Evolutionary conservation across 2,888 invertebrate species (phyloP).

Genomic region (Drosophila cognata): DNA sequence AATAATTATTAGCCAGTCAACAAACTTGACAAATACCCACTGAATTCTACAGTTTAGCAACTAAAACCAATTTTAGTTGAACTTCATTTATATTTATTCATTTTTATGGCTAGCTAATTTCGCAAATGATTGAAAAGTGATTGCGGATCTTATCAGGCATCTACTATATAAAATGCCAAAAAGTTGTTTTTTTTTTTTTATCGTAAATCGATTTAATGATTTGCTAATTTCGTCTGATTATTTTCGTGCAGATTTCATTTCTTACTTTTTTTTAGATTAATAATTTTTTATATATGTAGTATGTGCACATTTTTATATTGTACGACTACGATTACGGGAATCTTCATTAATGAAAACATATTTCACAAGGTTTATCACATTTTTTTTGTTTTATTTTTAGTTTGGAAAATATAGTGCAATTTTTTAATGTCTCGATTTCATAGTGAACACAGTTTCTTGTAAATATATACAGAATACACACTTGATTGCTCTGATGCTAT

Average conservation of each 20-base stretch:
- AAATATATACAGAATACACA: no score
- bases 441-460: no score
- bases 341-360: not conserved
- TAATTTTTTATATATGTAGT: not conserved
- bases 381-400: not conserved
- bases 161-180: not conserved
- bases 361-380: not conserved
- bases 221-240: not conserved
- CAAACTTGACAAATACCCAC: not conserved
- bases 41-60: not conserved
- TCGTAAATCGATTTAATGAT: not conserved
- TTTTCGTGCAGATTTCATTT: not conserved
- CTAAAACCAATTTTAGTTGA: not conserved
- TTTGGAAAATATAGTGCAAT: not conserved
- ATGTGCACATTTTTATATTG: not conserved
- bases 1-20: not conserved
- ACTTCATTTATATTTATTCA: not conserved
- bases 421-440: not conserved
- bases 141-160: not conserved
- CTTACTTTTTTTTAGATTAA: not conserved
- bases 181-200: no score
- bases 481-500: not conserved
- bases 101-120: not conserved
- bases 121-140: not conserved
- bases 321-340: no score